A percentile compares a stretch with the other conserved stretches of the same genome.
Evolutionary conservation across 1,140 invertebrate genomes (phyloP).

Genomic region (Arion vulgaris): DNA sequence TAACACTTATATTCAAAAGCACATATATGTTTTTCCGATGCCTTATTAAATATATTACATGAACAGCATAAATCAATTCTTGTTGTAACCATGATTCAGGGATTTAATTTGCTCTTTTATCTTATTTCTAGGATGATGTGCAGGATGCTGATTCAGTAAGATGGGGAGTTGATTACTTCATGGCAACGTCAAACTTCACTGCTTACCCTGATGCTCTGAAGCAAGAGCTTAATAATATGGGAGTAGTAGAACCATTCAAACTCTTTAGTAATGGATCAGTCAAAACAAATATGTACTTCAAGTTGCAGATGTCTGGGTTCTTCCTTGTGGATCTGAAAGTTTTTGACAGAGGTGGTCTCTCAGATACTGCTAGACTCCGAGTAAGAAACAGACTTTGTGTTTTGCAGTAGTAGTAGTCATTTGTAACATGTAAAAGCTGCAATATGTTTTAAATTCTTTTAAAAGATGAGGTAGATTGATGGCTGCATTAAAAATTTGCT

Average conservation of each 20-base stretch:
- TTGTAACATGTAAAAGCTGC: too few species aligned
- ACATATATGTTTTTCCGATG: too few species aligned
- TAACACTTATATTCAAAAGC: too few species aligned
- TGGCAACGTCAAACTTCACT: constrained; percentile 83
- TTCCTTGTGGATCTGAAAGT: constrained; percentile 92
- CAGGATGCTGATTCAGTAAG: constrained; percentile 84
- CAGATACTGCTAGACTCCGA: constrained; percentile 71
- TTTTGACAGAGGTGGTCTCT: constrained; percentile 86
- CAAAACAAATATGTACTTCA: constrained; percentile 93
- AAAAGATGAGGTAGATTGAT: not conserved
- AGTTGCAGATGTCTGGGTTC: constrained; percentile 96
- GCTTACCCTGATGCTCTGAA: constrained; percentile 75
- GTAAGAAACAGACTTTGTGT: constrained; percentile 54
- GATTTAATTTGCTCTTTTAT: not conserved
- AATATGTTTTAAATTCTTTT: not conserved
- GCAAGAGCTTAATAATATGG: constrained; percentile 78
- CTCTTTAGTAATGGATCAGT: constrained; percentile 86
- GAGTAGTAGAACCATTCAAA: constrained; percentile 86
- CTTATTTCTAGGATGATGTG: constrained; percentile 77
- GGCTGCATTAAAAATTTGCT: not conserved
- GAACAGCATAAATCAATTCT: too few species aligned
- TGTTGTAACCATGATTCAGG: too few species aligned
- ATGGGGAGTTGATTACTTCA: constrained; percentile 85
- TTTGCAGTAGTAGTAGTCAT: too few species aligned
- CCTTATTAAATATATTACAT: too few species aligned